These are phyloP conservation scores for Grammomys surdaster DNA, from an alignment of 2,113 vertebrate species.

Conservation along the genomic window DNA sequence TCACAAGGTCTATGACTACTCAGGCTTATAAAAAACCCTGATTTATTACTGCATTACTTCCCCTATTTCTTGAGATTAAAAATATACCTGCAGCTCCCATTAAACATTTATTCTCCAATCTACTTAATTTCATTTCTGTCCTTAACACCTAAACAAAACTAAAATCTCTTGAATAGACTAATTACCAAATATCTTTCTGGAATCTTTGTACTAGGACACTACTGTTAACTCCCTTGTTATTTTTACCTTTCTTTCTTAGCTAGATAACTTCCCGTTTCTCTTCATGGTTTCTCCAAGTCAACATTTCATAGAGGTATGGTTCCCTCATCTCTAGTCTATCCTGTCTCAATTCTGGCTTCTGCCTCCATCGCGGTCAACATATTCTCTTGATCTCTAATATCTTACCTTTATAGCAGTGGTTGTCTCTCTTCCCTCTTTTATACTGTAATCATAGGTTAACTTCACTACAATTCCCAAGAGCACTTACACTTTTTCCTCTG, in stretches of 20 bases:
- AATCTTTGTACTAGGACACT: background rate
- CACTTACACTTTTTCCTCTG: background rate
- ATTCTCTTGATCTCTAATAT: background rate
- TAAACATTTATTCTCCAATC: slow-evolving; percentile 31
- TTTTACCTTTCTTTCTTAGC: background rate
- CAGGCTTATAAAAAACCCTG: background rate
- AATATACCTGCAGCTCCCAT: background rate
- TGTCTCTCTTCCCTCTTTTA: too few relatives aligned
- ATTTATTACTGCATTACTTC: background rate
- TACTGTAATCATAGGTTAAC: background rate
- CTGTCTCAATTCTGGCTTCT: background rate
- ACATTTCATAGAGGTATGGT: background rate
- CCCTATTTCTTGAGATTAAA: slow-evolving; percentile 3
- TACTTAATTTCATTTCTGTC: background rate
- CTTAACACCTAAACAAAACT: background rate
- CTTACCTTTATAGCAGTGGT: too few relatives aligned
- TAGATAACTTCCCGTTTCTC: too few relatives aligned
- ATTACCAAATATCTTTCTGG: background rate
- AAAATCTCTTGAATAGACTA: background rate
- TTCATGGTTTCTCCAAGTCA: background rate
- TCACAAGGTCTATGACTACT: too few relatives aligned
- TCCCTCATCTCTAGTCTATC: background rate
- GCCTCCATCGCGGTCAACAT: background rate
- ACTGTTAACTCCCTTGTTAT: background rate
- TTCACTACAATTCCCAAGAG: background rate